phyloP scores from a whole-genome alignment of 2,113 vertebrate genomes.

The Cyphomyrus discorhynchus region DNA sequence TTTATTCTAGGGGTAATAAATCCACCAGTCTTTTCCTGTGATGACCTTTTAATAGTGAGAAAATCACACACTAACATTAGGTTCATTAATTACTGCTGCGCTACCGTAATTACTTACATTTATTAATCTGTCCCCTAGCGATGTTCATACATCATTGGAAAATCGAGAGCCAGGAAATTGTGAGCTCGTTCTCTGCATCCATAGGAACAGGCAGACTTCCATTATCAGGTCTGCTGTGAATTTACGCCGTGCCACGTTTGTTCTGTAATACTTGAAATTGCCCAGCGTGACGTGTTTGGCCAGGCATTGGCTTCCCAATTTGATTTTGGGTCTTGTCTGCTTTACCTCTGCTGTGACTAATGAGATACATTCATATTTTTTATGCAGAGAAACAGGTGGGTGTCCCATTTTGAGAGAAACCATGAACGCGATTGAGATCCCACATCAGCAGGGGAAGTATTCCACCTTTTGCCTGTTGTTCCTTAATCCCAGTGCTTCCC shows the following conservation, averaged over 20 bases:
- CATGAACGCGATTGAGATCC: not conserved
- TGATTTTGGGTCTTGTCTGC: not conserved
- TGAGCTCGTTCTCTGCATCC: not conserved
- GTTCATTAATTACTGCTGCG: not conserved
- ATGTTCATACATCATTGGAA: not conserved
- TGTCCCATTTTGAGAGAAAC: not conserved
- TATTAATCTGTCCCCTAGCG: not conserved
- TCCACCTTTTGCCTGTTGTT: not conserved
- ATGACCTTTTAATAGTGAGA: not conserved
- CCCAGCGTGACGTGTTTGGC: not conserved
- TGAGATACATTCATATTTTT: not conserved
- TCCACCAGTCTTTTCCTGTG: not conserved
- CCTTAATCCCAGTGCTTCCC: not conserved
- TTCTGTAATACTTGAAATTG: not conserved
- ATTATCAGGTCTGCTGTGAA: not conserved
- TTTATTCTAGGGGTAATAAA: not conserved
- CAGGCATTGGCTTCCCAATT: not conserved
- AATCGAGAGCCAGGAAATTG: not conserved
- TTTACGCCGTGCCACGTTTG: not conserved
- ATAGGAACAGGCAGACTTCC: not conserved
- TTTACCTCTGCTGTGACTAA: not conserved
- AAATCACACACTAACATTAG: not conserved
- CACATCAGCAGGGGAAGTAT: not conserved
- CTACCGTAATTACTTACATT: not conserved
- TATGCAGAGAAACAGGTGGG: not conserved